phyloP scores from a whole-genome alignment of 1,140 invertebrate species.

The Lucilia cuprina region DNA sequence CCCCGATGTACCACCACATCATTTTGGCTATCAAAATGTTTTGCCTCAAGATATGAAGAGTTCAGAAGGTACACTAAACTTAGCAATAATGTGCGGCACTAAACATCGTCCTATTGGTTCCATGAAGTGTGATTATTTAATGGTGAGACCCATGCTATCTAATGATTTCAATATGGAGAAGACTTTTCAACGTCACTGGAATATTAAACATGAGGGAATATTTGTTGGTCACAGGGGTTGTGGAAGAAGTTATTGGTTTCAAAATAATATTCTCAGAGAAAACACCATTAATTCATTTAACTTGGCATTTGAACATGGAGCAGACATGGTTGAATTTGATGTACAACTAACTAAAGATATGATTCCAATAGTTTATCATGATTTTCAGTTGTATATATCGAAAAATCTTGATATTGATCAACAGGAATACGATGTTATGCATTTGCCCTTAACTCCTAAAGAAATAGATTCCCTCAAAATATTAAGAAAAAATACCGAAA shows the following conservation, averaged over 20 bases:
- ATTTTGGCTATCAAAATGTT: slow-evolving; percentile 86
- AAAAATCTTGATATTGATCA: neutral
- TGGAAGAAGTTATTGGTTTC: slow-evolving; percentile 68
- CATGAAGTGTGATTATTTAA: slow-evolving; percentile 66
- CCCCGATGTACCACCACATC: slow-evolving; percentile 72
- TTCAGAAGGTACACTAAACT: slow-evolving; percentile 74
- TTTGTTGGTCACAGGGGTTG: slow-evolving; percentile 90
- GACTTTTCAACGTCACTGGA: slow-evolving; percentile 84
- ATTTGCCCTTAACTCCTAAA: neutral
- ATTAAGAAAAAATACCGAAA: neutral
- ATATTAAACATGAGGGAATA: slow-evolving; percentile 77
- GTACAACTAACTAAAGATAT: slow-evolving; percentile 51
- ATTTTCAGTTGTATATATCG: slow-evolving; percentile 38
- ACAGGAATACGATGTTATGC: neutral
- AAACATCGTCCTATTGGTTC: slow-evolving; percentile 85
- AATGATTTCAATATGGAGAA: slow-evolving; percentile 75
- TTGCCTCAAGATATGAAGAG: slow-evolving; percentile 68
- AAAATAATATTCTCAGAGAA: slow-evolving; percentile 69
- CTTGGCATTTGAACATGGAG: slow-evolving; percentile 35
- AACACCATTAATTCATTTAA: slow-evolving; percentile 48
- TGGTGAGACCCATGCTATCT: neutral
- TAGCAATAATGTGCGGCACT: slow-evolving; percentile 80
- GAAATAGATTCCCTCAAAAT: neutral
- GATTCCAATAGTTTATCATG: slow-evolving; percentile 51
- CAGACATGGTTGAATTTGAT: slow-evolving; percentile 54